A percentile compares a stretch with the other conserved stretches of the same genome.
phyloP scores from a whole-genome alignment of 1,140 invertebrate species.

The Vanessa tameamea region DNA sequence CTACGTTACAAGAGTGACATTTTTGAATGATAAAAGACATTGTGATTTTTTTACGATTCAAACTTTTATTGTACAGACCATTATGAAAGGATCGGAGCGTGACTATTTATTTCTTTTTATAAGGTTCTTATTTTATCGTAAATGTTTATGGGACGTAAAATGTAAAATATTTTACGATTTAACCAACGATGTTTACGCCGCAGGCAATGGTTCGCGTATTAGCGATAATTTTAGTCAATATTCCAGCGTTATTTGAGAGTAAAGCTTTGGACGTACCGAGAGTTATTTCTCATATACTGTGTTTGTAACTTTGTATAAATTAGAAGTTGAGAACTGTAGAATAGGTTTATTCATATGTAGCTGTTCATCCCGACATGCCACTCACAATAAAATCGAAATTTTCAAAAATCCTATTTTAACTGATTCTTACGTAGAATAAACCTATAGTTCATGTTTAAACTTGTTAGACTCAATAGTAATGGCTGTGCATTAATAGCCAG shows the following conservation, averaged over 20 bases:
- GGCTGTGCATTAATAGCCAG: no score
- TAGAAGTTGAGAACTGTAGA: no score
- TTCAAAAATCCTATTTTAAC: no score
- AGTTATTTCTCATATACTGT: background rate
- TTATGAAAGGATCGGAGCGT: constrained; percentile 25
- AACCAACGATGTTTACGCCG: constrained; percentile 34
- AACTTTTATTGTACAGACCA: constrained; percentile 27
- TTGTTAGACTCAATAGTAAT: no score
- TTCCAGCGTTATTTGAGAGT: constrained; percentile 11
- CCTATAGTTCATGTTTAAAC: no score
- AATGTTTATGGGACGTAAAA: constrained; percentile 41
- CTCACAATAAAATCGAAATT: no score
- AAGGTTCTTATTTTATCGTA: constrained; percentile 37
- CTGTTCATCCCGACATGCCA: no score
- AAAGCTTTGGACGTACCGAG: constrained; percentile 10
- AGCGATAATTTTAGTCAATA: constrained; percentile 33
- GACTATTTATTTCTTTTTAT: constrained; percentile 32
- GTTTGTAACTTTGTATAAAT: no score
- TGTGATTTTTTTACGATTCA: constrained; percentile 28
- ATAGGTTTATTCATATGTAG: no score
- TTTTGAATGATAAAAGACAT: constrained; percentile 14
- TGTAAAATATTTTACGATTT: constrained; percentile 44
- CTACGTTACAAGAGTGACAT: background rate
- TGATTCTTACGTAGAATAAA: no score
- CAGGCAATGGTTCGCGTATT: constrained; percentile 29